Percentiles rank a stretch among this genome's conserved stretches.
Conservation (phyloP, 2,888 invertebrate species). For the Stegophylla sp. region DNA sequence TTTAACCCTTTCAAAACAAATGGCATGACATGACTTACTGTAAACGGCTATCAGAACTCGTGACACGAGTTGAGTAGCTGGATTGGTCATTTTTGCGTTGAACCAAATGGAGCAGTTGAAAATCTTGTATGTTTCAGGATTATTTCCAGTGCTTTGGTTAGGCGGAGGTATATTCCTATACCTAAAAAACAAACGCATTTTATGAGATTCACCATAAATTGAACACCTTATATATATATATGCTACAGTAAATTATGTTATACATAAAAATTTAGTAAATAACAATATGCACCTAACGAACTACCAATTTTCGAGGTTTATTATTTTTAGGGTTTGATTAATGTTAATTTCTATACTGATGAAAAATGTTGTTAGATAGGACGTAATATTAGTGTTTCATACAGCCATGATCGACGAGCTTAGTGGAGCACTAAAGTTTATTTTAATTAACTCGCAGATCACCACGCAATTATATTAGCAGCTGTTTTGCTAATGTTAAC, state of each 20-base stretch:
- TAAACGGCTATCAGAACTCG: slow-evolving; percentile 15
- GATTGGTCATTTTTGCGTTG: slow-evolving; percentile 2
- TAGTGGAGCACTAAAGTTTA: no score
- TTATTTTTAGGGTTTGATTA: slow-evolving; percentile 1
- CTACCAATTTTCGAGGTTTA: neutral
- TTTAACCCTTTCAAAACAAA: neutral
- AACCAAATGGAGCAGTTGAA: slow-evolving; percentile 5
- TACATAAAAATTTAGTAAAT: slow-evolving; percentile 5
- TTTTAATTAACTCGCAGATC: no score
- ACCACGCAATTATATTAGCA: no score
- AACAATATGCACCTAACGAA: neutral
- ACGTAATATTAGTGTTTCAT: neutral
- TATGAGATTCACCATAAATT: no score
- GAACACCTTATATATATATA: no score
- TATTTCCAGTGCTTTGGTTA: neutral
- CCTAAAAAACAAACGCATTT: neutral
- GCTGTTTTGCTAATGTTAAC: no score
- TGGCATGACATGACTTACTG: neutral
- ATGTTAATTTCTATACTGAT: neutral
- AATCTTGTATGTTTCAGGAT: neutral
- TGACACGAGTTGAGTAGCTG: slow-evolving; percentile 10
- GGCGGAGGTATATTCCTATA: neutral
- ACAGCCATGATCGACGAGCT: no score
- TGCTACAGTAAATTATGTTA: neutral
- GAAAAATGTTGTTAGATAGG: neutral